phyloP scores from a whole-genome alignment of 1,140 invertebrate species.

The Paramacrobiotus metropolitanus region DNA sequence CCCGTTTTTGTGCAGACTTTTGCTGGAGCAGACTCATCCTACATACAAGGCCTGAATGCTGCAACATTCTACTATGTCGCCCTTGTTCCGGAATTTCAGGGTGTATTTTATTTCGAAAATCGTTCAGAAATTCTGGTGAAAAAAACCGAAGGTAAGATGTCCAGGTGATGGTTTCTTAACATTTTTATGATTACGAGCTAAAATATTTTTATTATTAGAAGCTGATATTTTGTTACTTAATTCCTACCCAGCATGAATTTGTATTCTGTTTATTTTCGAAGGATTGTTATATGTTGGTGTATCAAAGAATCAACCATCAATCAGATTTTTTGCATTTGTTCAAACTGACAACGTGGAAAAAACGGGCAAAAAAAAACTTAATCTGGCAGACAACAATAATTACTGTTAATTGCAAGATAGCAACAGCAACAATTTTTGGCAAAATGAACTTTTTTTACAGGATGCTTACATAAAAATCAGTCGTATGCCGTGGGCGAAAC shows the following conservation, averaged over 20 bases:
- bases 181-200: too few relatives aligned
- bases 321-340: background rate
- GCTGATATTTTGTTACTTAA: too few relatives aligned
- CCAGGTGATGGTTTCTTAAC: too few relatives aligned
- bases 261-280: too few relatives aligned
- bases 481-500: background rate
- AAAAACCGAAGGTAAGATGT: background rate
- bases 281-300: too few relatives aligned
- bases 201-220: too few relatives aligned
- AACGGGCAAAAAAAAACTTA: background rate
- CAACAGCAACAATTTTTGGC: background rate
- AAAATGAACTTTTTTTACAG: background rate
- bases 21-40: background rate
- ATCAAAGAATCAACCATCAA: too few relatives aligned
- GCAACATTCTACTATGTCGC: background rate
- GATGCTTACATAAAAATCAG: background rate
- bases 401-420: background rate
- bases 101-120: background rate
- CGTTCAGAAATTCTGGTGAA: background rate
- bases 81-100: background rate
- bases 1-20: background rate
- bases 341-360: background rate
- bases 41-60: background rate
- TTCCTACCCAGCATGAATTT: too few relatives aligned
- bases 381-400: too few relatives aligned